phyloP scores from a whole-genome alignment of 1,140 invertebrate species.

The Pygmarrhopalites habei region DNA sequence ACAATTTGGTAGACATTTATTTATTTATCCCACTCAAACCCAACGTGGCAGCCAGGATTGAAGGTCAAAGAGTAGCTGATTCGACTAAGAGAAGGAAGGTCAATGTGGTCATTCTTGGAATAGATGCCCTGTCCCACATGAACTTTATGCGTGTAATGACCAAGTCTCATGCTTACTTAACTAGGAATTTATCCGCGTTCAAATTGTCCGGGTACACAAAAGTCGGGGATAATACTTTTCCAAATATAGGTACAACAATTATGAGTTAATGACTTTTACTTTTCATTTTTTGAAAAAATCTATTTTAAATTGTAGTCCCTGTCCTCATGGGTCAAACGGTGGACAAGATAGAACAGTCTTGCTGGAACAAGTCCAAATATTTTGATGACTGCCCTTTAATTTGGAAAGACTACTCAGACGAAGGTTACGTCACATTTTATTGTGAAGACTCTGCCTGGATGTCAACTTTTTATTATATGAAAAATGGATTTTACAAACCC shows the following conservation, averaged over 20 bases:
- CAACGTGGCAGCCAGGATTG: no score
- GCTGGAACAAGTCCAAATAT: constrained; percentile 31
- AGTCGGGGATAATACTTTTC: constrained; percentile 41
- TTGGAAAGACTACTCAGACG: constrained; percentile 64
- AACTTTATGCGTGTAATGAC: constrained; percentile 54
- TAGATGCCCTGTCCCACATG: constrained; percentile 54
- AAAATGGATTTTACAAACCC: no score
- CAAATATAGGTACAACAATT: no score
- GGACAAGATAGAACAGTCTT: constrained; percentile 54
- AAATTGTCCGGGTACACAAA: constrained; percentile 43
- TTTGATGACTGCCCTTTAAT: constrained; percentile 69
- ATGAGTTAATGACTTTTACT: no score
- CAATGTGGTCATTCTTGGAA: constrained; percentile 47
- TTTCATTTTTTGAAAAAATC: no score
- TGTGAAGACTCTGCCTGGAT: constrained; percentile 59
- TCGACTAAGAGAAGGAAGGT: constrained; percentile 3
- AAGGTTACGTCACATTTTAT: constrained; percentile 67
- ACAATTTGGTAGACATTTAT: no score
- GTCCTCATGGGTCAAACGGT: constrained; percentile 57
- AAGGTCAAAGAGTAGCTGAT: no score
- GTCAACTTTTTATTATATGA: constrained; percentile 44
- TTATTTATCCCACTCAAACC: no score
- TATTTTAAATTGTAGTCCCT: constrained; percentile 47
- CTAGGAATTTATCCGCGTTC: constrained; percentile 42
- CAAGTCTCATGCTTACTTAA: constrained; percentile 46